Percentiles rank a stretch among this genome's conserved stretches.
Conservation (phyloP, 2,888 invertebrate species). For the Adelognathus sp. region DNA sequence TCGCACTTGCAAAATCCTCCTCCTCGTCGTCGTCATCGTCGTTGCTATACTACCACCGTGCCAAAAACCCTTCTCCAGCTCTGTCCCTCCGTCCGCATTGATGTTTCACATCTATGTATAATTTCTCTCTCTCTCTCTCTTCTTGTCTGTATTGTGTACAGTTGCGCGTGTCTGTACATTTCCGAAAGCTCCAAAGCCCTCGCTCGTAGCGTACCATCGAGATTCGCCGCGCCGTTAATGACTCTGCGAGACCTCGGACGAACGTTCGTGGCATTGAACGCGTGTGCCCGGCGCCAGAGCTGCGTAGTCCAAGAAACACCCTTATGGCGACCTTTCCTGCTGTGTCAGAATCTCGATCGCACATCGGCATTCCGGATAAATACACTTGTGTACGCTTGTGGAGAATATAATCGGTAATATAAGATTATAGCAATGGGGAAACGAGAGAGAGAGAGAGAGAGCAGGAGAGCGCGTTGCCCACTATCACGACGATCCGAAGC, state of each 20-base stretch:
- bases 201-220: constrained; percentile 21
- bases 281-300: not conserved
- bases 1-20: constrained; percentile 34
- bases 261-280: not conserved
- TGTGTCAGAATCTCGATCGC: not conserved
- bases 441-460: constrained; percentile 20
- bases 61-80: constrained; percentile 32
- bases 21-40: constrained; percentile 56
- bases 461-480: no score
- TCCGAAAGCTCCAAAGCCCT: constrained; percentile 38
- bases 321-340: not conserved
- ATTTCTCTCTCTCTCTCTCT: not conserved
- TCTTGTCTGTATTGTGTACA: constrained; percentile 6
- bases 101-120: not conserved
- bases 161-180: constrained; percentile 36
- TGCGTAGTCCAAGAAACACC: not conserved
- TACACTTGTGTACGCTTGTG: not conserved
- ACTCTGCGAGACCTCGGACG: not conserved
- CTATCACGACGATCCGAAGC: constrained; percentile 32
- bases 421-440: not conserved
- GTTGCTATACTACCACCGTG: constrained; percentile 55
- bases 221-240: constrained; percentile 36
- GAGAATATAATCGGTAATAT: not conserved
- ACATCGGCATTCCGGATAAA: no score
- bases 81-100: constrained; percentile 42